phyloP scores from a whole-genome alignment of 2,888 invertebrate genomes.

The Pycnomerus fuliginosus region DNA sequence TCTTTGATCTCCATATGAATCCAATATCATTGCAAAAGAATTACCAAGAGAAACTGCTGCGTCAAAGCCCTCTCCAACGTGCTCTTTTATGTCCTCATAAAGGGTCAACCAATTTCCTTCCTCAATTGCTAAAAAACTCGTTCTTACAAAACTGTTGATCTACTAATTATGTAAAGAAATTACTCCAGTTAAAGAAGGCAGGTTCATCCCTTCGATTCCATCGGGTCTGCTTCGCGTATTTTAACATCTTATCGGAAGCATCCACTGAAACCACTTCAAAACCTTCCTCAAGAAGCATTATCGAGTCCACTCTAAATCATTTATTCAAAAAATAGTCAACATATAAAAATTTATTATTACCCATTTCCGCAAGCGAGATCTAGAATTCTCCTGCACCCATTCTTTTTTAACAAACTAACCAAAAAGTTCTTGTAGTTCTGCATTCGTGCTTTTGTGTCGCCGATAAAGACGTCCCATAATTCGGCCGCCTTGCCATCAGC shows the following conservation, averaged over 20 bases:
- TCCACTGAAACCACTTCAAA: slow-evolving; percentile 84
- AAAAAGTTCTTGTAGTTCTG: slow-evolving; percentile 82
- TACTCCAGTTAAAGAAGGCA: slow-evolving; percentile 84
- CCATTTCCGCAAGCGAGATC: slow-evolving; percentile 92
- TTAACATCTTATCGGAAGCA: slow-evolving; percentile 91
- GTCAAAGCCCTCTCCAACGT: slow-evolving; percentile 71
- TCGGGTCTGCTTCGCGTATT: slow-evolving; percentile 80
- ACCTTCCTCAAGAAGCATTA: slow-evolving; percentile 84
- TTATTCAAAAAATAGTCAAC: not conserved
- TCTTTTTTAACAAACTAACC: slow-evolving; percentile 65
- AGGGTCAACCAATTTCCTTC: slow-evolving; percentile 89
- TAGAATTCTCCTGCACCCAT: slow-evolving; percentile 70
- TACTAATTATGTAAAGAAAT: slow-evolving; percentile 25
- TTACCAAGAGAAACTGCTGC: slow-evolving; percentile 89
- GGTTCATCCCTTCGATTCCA: slow-evolving; percentile 79
- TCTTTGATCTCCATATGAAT: slow-evolving; percentile 76
- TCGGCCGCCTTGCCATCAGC: slow-evolving; percentile 89
- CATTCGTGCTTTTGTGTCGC: slow-evolving; percentile 80
- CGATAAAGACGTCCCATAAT: slow-evolving; percentile 88
- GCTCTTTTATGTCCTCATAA: slow-evolving; percentile 67
- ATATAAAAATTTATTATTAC: slow-evolving; percentile 53
- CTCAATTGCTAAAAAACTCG: slow-evolving; percentile 68
- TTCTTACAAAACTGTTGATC: not conserved
- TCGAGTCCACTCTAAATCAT: slow-evolving; percentile 77
- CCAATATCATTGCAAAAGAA: slow-evolving; percentile 87